Percentiles rank a stretch among this genome's conserved stretches.
phyloP scores from a whole-genome alignment of 2,888 invertebrate genomes.

The Dicyrtomina minuta region DNA sequence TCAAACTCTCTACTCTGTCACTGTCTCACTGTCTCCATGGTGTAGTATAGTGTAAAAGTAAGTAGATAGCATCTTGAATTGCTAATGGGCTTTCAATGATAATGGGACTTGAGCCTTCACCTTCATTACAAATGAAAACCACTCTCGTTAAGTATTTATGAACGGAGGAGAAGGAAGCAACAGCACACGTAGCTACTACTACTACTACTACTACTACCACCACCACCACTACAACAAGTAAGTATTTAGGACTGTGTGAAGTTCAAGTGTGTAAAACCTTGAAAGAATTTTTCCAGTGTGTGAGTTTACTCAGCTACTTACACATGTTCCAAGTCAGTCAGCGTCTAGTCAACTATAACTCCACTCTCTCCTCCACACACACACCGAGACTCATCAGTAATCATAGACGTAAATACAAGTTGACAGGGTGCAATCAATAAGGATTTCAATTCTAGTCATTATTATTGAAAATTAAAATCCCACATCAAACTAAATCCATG shows the following conservation, averaged over 20 bases:
- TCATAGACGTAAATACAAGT: constrained; percentile 9
- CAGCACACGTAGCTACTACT: not conserved
- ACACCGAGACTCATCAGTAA: constrained; percentile 13
- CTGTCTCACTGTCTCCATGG: not conserved
- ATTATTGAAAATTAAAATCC: constrained; percentile 9
- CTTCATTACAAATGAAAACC: constrained; percentile 18
- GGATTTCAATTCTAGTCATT: constrained; percentile 6
- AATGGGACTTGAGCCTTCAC: constrained; percentile 14
- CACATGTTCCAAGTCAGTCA: not conserved
- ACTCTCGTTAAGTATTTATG: not conserved
- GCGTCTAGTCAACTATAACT: not conserved
- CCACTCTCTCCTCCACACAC: not conserved
- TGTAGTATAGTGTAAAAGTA: not conserved
- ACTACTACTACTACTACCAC: not conserved
- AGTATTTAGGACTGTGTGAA: too few species aligned
- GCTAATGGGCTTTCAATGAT: constrained; percentile 25
- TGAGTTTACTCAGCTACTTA: not conserved
- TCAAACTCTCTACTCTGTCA: constrained; percentile 1
- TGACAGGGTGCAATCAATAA: constrained; percentile 29
- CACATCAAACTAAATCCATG: too few species aligned
- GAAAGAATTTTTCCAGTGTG: too few species aligned
- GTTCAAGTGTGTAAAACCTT: too few species aligned
- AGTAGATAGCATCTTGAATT: constrained; percentile 24
- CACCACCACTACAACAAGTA: too few species aligned
- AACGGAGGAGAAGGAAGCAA: too few species aligned